Conservation (phyloP, 1,140 invertebrate species). For the Aphaenogaster rudis region DNA sequence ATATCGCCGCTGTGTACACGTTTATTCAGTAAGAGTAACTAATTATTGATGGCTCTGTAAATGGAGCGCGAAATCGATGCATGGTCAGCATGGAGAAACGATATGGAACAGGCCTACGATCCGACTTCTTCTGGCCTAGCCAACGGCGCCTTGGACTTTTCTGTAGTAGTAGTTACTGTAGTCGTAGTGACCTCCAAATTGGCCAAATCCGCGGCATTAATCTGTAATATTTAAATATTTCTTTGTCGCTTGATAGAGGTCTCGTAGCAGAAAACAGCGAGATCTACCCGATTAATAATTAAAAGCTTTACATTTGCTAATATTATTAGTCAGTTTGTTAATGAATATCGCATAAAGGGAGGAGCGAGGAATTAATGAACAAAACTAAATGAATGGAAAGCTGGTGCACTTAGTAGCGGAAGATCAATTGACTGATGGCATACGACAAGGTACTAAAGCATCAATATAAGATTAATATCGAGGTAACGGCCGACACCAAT, state of each 20-base stretch:
- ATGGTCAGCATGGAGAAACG: conserved; percentile 52
- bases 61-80: conserved; percentile 65
- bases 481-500: conserved; percentile 71
- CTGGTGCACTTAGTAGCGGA: conserved; percentile 33
- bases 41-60: conserved; percentile 62
- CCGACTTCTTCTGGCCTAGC: conserved; percentile 85
- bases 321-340: conserved; percentile 44
- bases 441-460: conserved; percentile 58
- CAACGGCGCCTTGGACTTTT: conserved; percentile 85
- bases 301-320: conserved; percentile 51
- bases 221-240: conserved; percentile 77
- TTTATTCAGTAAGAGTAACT: conserved; percentile 71
- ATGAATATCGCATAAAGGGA: conserved; percentile 13
- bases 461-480: conserved; percentile 64
- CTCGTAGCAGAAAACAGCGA: background rate
- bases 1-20: conserved; percentile 77
- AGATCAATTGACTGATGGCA: conserved; percentile 43
- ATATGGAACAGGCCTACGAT: conserved; percentile 79
- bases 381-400: conserved; percentile 50
- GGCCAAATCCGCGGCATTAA: conserved; percentile 85
- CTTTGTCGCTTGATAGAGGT: background rate
- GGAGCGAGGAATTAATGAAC: conserved; percentile 5
- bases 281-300: conserved; percentile 18
- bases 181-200: conserved; percentile 85
- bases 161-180: conserved; percentile 83